Evolutionary conservation across 2,113 vertebrate species (phyloP).

Genomic region (Lanius ludovicianus): DNA sequence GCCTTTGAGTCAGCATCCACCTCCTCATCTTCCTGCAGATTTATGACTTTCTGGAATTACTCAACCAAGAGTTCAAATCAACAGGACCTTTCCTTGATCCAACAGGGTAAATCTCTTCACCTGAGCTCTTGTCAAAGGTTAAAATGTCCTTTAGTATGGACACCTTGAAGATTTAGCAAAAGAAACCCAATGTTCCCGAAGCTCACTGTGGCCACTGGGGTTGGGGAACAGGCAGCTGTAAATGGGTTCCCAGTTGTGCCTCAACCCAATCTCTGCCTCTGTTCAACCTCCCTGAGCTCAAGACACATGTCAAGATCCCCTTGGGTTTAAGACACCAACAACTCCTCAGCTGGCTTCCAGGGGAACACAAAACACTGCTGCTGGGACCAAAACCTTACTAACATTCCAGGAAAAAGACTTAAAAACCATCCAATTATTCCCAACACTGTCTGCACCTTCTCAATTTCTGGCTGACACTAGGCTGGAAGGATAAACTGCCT

Average conservation of each 20-base stretch:
- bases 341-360: not conserved
- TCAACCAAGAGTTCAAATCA: not conserved
- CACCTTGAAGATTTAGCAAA: not conserved
- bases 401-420: not conserved
- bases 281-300: not conserved
- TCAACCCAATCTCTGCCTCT: not conserved
- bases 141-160: not conserved
- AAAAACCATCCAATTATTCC: not conserved
- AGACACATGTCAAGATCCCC: not conserved
- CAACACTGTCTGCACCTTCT: not conserved
- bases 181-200: not conserved
- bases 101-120: not conserved
- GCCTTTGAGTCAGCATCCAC: not conserved
- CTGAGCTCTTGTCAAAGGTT: not conserved
- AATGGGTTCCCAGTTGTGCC: not conserved
- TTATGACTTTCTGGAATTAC: not conserved
- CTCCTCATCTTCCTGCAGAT: not conserved
- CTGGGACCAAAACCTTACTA: not conserved
- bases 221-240: not conserved
- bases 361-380: not conserved
- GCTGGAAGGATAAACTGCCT: not conserved
- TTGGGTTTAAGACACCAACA: not conserved
- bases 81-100: not conserved
- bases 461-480: not conserved
- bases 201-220: fast-evolving